Conservation (phyloP, 2,888 invertebrate species). For the Notodonta dromedarius region DNA sequence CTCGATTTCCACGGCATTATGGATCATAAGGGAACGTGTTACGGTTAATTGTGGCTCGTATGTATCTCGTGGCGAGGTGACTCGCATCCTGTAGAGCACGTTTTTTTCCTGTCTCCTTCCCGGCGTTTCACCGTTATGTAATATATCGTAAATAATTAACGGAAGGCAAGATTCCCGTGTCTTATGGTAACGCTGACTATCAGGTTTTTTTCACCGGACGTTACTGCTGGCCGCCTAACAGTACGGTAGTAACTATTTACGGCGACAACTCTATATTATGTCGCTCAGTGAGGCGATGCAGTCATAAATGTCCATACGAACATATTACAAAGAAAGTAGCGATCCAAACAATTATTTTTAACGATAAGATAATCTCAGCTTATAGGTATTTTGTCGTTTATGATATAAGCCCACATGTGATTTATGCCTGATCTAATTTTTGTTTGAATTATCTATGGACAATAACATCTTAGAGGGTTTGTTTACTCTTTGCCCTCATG, state of each 20-base stretch:
- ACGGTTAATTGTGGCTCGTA: constrained; percentile 54
- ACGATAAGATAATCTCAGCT: constrained; percentile 15
- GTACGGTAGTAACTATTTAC: constrained; percentile 37
- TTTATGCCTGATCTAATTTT: constrained; percentile 18
- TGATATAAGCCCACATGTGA: constrained; percentile 15
- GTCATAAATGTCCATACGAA: constrained; percentile 34
- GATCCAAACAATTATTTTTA: constrained; percentile 28
- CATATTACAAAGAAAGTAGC: constrained; percentile 34
- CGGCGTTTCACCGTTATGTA: constrained; percentile 84
- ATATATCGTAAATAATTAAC: constrained; percentile 84
- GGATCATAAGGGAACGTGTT: constrained; percentile 52
- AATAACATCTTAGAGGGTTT: constrained; percentile 6
- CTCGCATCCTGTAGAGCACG: constrained; percentile 78
- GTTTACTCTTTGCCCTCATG: constrained; percentile 15
- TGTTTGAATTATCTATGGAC: constrained; percentile 11
- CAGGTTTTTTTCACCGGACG: constrained; percentile 74
- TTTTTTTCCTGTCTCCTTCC: constrained; percentile 81
- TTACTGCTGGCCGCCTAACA: constrained; percentile 69
- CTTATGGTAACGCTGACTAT: constrained; percentile 79
- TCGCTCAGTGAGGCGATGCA: constrained; percentile 39
- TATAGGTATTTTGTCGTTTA: constrained; percentile 17
- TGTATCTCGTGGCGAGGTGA: constrained; percentile 53
- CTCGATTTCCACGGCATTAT: constrained; percentile 48
- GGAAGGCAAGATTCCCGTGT: constrained; percentile 83
- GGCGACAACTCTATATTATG: constrained; percentile 46